phyloP scores from a whole-genome alignment of 2,113 vertebrate species.

The Psettodes erumei region DNA sequence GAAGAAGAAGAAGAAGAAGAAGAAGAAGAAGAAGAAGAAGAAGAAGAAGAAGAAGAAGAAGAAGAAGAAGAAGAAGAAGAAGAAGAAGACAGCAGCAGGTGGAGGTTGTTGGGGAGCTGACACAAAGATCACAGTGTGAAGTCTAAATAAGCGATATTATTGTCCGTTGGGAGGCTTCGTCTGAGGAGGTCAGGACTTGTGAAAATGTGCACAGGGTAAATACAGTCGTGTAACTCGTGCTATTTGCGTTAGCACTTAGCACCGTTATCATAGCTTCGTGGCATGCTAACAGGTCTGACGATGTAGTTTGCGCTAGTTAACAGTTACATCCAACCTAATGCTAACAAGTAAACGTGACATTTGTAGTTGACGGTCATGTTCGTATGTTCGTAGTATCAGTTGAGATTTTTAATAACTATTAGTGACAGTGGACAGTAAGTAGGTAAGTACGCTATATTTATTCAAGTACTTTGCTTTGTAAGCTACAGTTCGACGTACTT shows the following conservation, averaged over 20 bases:
- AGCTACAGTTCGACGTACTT: too few species aligned
- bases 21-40: not conserved
- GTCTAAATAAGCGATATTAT: too few species aligned
- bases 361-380: too few species aligned
- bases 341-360: too few species aligned
- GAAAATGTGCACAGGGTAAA: not conserved
- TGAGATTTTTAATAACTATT: too few species aligned
- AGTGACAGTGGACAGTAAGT: too few species aligned
- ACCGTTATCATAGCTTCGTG: not conserved
- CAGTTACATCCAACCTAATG: not conserved
- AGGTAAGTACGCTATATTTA: too few species aligned
- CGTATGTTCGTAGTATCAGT: too few species aligned
- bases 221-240: accelerated
- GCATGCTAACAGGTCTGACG: not conserved
- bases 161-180: not conserved
- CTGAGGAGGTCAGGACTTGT: too few species aligned
- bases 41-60: not conserved
- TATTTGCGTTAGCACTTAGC: not conserved
- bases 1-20: too few species aligned
- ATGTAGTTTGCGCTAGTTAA: not conserved
- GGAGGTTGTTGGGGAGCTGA: too few species aligned
- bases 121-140: not conserved
- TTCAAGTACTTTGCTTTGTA: too few species aligned
- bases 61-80: not conserved
- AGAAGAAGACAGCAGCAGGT: not conserved